These are phyloP conservation scores for Dasyprocta punctata DNA, from an alignment of 2,113 vertebrate genomes.

Conservation along the genomic window DNA sequence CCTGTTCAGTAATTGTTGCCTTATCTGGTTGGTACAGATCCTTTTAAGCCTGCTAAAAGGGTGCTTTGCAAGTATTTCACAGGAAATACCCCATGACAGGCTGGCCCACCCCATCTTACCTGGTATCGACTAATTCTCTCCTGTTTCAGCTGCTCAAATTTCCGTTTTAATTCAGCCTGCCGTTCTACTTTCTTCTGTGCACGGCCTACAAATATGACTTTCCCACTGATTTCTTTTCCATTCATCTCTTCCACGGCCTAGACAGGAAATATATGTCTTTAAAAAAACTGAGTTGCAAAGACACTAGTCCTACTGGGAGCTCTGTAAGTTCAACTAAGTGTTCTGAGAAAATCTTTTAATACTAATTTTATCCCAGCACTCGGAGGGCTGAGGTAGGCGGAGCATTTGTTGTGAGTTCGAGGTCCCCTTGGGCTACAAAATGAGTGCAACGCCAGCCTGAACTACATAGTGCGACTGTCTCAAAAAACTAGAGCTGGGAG, in stretches of 20 bases:
- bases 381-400: too few relatives aligned
- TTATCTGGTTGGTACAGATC: background rate
- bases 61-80: background rate
- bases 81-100: background rate
- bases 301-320: background rate
- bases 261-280: conserved; percentile 51
- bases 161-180: conserved; percentile 96
- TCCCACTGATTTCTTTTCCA: conserved; percentile 96
- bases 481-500: too few relatives aligned
- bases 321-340: background rate
- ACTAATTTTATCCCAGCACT: too few relatives aligned
- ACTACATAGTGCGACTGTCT: too few relatives aligned
- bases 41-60: background rate
- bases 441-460: too few relatives aligned
- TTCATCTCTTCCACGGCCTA: conserved; percentile 99
- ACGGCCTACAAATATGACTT: conserved; percentile 96
- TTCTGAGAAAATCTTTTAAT: background rate
- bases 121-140: conserved; percentile 98
- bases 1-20: background rate
- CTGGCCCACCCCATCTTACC: conserved; percentile 83
- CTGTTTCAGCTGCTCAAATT: conserved; percentile 97
- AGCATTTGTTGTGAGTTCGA: too few relatives aligned
- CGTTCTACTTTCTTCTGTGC: conserved; percentile 99
- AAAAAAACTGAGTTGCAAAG: conserved; percentile 57
- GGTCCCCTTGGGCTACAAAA: too few relatives aligned